phyloP scores from a whole-genome alignment of 2,888 invertebrate genomes.

The Drosophila borealis region DNA sequence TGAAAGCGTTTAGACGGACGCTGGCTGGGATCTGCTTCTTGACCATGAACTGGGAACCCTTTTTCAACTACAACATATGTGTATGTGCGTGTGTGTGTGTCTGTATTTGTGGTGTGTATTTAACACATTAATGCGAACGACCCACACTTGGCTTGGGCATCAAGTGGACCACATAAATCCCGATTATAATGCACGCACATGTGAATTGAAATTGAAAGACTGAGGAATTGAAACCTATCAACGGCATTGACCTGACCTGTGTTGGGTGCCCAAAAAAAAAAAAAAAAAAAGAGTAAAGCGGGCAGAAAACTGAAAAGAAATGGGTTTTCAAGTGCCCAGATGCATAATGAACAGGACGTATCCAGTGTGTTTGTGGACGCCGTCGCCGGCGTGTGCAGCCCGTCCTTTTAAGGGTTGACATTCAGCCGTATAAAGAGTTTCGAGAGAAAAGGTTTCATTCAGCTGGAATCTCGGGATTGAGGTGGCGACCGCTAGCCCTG shows the following conservation, averaged over 20 bases:
- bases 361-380: conserved; percentile 52
- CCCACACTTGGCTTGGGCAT: conserved; percentile 43
- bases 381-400: conserved; percentile 60
- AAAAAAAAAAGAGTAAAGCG: neutral
- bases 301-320: conserved; percentile 52
- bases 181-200: conserved; percentile 75
- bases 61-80: conserved; percentile 26
- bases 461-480: conserved; percentile 55
- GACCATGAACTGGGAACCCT: conserved; percentile 61
- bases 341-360: conserved; percentile 73
- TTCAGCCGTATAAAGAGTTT: conserved; percentile 51
- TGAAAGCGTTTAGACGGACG: conserved; percentile 76
- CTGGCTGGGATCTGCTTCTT: conserved; percentile 56
- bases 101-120: conserved; percentile 51
- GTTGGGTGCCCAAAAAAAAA: conserved; percentile 44
- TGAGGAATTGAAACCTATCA: conserved; percentile 51
- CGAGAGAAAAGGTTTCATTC: conserved; percentile 51
- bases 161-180: conserved; percentile 74
- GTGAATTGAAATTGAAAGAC: conserved; percentile 45
- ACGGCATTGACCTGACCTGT: conserved; percentile 42
- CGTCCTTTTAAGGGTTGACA: conserved; percentile 70
- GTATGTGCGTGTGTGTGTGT: neutral
- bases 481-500: conserved; percentile 63
- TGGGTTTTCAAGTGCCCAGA: conserved; percentile 68
- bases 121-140: conserved; percentile 67